Base-by-base conservation (phyloP, 53 echinoderm and acorn worm genomes). In the Henricia sp. region DNA sequence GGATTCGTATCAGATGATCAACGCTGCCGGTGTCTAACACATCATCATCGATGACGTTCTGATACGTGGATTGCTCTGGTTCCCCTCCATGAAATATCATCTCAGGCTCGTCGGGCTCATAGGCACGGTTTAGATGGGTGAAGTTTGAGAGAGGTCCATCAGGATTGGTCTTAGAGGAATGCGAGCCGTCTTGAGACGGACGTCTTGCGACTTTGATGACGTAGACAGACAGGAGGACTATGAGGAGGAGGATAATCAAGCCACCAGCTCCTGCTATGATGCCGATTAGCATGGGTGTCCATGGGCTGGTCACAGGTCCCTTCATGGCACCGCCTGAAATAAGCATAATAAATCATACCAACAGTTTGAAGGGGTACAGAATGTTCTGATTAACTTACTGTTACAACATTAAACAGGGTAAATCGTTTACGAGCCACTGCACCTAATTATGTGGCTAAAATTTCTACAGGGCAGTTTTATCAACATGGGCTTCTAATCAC, bases 51-150 rank as follows among this genome's bases (percentile, higher is more conserved):
- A 48, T 20, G 3, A 80, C 43, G 50, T 80, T 80, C 80, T 80
- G 80, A 48, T 80, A 80, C 12, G 80, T 80, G 33, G 48, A 48
- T 62, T 27, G 23, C 0, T 44, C 4, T 0, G 80, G 48, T 2
- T 19, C 6, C 5, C 63, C 80, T 12, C 80, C 80, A 35, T 80
- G 80, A 46, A 80, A 80, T 64, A 63, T 62, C 80, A 80, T 80
- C 80, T 80, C 80, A 1, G 30, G 34, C 43, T 48, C 64, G 35
- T 80, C 50, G 6, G 72, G 74, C 3, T 78, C 88, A 60, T 80
- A 92, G 19, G 88, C 92, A 38, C 85, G 57, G 82, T 92, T 88
- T 21, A 92, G 82, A 77, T 88, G 84, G 2, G 65, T 85, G 37
- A 92, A 82, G 80, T 92, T 92, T 28, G 66, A 67, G 27, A 86